Evolutionary conservation across 2,113 vertebrate genomes (phyloP).

Genomic region (Otolemur garnettii): DNA sequence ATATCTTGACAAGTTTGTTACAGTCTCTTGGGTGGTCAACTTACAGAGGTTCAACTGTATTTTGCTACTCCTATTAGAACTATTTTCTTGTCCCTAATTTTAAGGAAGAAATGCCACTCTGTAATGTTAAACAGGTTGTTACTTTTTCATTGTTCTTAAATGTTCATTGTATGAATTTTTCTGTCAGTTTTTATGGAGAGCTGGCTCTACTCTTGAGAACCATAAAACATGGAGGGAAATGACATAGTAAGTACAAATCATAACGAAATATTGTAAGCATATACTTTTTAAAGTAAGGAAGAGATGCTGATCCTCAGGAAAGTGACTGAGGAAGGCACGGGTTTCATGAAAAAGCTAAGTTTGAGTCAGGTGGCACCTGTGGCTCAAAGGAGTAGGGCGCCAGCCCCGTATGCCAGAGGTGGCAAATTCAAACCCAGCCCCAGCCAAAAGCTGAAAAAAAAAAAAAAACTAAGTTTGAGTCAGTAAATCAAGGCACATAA

Average conservation of each 20-base stretch:
- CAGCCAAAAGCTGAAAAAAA: no score
- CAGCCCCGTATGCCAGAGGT: no score
- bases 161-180: neutral
- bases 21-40: no score
- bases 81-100: constrained; percentile 20
- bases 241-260: neutral
- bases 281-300: neutral
- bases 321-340: neutral
- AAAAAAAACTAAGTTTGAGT: neutral
- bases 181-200: neutral
- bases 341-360: neutral
- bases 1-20: no score
- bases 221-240: neutral
- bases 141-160: neutral
- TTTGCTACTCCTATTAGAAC: neutral
- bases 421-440: no score
- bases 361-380: neutral
- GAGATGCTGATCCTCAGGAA: neutral
- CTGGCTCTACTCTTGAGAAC: neutral
- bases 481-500: neutral
- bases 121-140: neutral
- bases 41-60: no score
- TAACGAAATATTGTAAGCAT: neutral
- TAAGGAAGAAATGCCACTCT: neutral
- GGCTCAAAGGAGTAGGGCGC: no score